Base-by-base conservation (phyloP, 2,113 vertebrate genomes). In the Panthera leo region DNA sequence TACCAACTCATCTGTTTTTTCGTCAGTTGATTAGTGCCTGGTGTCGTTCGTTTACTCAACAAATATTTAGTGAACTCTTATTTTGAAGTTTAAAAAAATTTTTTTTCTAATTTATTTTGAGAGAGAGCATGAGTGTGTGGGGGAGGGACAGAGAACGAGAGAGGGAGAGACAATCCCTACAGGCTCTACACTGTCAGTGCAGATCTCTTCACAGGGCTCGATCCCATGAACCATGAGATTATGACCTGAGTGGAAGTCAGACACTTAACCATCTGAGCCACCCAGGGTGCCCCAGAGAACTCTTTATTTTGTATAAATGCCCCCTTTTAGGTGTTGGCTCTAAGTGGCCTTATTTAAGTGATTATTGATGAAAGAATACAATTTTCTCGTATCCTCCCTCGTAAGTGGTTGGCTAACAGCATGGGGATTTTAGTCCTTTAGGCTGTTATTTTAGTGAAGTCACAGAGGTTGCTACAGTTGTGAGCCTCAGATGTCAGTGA, bases 1-100 rank as follows among this genome's bases (percentile, higher is more conserved):
- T 95, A 75, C 65, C 94, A 85, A 1, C 23, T 82, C 11, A 63
- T 87, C 70, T 9, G 9, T 29, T 63, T 87, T 92, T 53, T n/a
- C n/a, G 51, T 67, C 65, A 88, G 1, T 83, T 67, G 36, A 7
- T 42, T 70, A 31, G 3, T 73, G 84, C 27, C 82, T 65, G 78
- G 15, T 79, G 45, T 79, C 39, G 89, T 96, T 95, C 42, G 76
- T 95, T 94, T 73, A 70, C 29, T 91, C 48, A 36, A 45, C 67
- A 92, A 85, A 4, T n/a, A 63, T 68, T 63, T 85, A 58, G 19
- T 86, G 34, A 78, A 80, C 14, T 76, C 8, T 76, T 34, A 58
- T 18, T 58, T 58, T 58, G 55, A 58, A 58, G 55, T 53, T 58
- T 5, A 55, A 55, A 58, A 55, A 58, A 58, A 21, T 6, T 19